Evolutionary conservation across 2,888 invertebrate species (phyloP).

Genomic region (Drosophila koepferae): DNA sequence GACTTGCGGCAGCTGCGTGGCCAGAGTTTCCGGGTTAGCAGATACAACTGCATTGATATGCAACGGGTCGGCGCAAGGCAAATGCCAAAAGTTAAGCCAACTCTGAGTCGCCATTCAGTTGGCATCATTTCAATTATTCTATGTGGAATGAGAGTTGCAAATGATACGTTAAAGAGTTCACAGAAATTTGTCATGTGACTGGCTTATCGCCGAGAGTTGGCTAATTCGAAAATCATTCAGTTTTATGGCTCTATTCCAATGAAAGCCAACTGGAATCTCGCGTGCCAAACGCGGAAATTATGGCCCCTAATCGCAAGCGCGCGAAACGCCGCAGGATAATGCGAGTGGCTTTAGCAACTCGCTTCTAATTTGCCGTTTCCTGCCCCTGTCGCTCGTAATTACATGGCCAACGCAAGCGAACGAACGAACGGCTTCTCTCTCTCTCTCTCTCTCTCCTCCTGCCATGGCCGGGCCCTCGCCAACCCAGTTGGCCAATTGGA

Average conservation of each 20-base stretch:
- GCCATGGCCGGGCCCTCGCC: conserved; percentile 25
- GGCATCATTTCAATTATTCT: conserved; percentile 7
- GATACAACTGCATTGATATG: conserved; percentile 58
- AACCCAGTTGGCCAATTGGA: conserved; percentile 57
- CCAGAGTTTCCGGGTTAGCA: conserved; percentile 75
- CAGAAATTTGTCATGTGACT: conserved; percentile 38
- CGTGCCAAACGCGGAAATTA: conserved; percentile 64
- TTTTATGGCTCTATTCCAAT: conserved; percentile 71
- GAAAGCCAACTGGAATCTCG: conserved; percentile 43
- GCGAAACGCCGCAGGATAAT: conserved; percentile 67
- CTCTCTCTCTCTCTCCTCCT: background rate
- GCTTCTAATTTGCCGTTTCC: conserved; percentile 74
- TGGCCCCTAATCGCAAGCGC: conserved; percentile 46
- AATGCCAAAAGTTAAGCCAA: conserved; percentile 73
- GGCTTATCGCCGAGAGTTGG: conserved; percentile 49
- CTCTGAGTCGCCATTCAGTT: background rate
- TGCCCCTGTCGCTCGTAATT: conserved; percentile 74
- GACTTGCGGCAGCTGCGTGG: conserved; percentile 39
- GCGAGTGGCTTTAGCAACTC: conserved; percentile 41
- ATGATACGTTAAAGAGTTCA: background rate
- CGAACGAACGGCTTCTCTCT: conserved; percentile 17
- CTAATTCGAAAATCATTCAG: conserved; percentile 73
- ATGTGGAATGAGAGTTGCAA: background rate
- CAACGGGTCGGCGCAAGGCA: conserved; percentile 33
- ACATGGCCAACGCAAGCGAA: conserved; percentile 34